Evolutionary conservation across 1,140 invertebrate species (phyloP), one percentile per base, ranked within the genome.

Genomic region (Cecropterus lyciades): DNA sequence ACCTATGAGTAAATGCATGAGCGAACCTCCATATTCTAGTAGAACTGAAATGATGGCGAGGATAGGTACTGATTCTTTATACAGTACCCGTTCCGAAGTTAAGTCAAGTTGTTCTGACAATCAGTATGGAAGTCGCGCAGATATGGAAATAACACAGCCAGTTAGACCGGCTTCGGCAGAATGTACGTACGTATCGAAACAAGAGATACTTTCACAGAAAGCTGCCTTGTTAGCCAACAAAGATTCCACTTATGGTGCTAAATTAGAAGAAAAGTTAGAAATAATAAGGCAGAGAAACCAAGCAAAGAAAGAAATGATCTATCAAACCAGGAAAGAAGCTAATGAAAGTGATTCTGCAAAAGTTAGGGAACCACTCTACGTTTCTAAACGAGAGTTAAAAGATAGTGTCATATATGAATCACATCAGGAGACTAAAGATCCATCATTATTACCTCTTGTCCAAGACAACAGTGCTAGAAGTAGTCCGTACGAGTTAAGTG

Each of bases 121-220:
- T 30, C 79, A 82, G 52, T 92, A 85, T 65, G 53, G 67, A 27
- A 83, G 64, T 46, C 72, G 79, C 16, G 71, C 76, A 40, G 84
- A 92, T 52, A 72, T 75, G 51, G 89, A 91, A 40, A 65, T 75
- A 17, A 69, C 73, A 27, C 76, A 75, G 40, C 79, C 84, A n/a
- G 52, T 85, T 40, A 81, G 89, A 67, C 85, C 85, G 16, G 85
- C 86, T 8, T 85, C 88, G 3, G 85, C 84, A 9, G 91, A 93
- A 75, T 92, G 89, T 71, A 87, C 91, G 8, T 92, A 92, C 71
- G 92, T 93, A 0, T 85, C 91, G 0, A 91, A 84, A 77, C 92
- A 93, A 76, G 92, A 93, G 77, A 93, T 93, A 56, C 70, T 93
- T 16, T 86, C 87, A n/a, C 91, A 93, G 72, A 93, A 93, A 82